Conservation (phyloP, 2,113 vertebrate species). For the Pleuronectes platessa region DNA sequence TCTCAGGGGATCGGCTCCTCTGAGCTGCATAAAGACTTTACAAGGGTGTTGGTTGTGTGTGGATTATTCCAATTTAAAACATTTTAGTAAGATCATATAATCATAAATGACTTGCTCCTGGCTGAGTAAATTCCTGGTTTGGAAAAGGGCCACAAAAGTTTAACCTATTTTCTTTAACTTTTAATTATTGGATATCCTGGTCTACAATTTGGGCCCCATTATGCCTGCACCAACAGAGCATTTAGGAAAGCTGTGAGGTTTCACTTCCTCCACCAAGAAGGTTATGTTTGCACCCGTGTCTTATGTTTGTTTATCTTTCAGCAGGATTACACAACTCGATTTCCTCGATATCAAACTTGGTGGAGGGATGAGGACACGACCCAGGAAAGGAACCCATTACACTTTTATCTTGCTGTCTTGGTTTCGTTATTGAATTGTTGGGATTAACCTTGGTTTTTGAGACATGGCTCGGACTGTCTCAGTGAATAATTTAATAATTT, state of each 20-base stretch:
- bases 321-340: background rate
- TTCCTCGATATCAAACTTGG: background rate
- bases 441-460: slow-evolving; percentile 2
- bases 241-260: background rate
- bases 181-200: background rate
- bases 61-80: background rate
- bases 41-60: background rate
- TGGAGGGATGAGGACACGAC: background rate
- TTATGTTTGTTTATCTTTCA: background rate
- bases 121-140: background rate
- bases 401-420: background rate
- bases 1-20: slow-evolving; percentile 36
- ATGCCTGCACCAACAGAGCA: background rate
- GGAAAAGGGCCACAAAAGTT: background rate
- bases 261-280: background rate
- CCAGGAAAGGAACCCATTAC: background rate
- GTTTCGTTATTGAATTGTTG: background rate
- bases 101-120: background rate
- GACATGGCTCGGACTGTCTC: slow-evolving; percentile 12
- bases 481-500: slow-evolving; percentile 7
- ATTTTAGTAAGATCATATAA: background rate
- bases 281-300: background rate
- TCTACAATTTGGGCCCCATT: background rate
- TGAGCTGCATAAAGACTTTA: slow-evolving; percentile 33
- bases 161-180: background rate